Base-by-base conservation (phyloP, 2,113 vertebrate genomes). In the Bolborhynchus lineola region DNA sequence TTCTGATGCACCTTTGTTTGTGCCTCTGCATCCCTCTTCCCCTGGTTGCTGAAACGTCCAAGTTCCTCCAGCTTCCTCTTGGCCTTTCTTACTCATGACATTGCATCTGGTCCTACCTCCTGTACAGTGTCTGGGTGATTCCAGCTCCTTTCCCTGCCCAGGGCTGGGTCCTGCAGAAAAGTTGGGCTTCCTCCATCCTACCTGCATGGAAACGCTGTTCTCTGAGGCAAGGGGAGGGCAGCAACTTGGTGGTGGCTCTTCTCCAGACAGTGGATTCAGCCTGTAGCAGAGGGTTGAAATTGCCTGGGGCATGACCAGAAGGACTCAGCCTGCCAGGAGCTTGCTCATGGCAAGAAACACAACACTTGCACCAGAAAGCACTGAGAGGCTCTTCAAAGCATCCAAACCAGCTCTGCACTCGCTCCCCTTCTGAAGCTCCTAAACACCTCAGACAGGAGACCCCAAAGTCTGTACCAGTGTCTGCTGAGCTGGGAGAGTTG, bases 1-100 rank as follows among this genome's bases (percentile, higher is more conserved):
- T n/a, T 53, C 53, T 42, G 44, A 42, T 1, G 4, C 9, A 50
- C 26, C 6, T 86, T 53, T 8, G 1, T n/a, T 1, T 1, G 41
- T 39, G 13, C 53, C 64, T 88, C 41, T 63, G 46, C 7, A 41
- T 31, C 60, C 11, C 23, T 75, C 23, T 63, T 63, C 7, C n/a
- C 57, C 17, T 1, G 6, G 33, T 3, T 15, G 4, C 29, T 2
- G 9, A 18, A 74, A 78, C 0, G 2, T 26, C n/a, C 41, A 42
- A 10, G 10, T 6, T 13, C 7, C 28, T 29, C 16, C 4, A 1
- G 4, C 8, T 88, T 50, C 16, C 25, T 33, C 52, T 63, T 24
- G n/a, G n/a, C 21, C 42, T 63, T 69, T 11, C 33, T 70, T 18
- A 24, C 26, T 28, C 13, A 3, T 11, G 31, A 31, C 15, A 21